These are phyloP conservation scores for Diorhabda sublineata DNA, from an alignment of 1,140 invertebrate genomes.

Conservation along the genomic window DNA sequence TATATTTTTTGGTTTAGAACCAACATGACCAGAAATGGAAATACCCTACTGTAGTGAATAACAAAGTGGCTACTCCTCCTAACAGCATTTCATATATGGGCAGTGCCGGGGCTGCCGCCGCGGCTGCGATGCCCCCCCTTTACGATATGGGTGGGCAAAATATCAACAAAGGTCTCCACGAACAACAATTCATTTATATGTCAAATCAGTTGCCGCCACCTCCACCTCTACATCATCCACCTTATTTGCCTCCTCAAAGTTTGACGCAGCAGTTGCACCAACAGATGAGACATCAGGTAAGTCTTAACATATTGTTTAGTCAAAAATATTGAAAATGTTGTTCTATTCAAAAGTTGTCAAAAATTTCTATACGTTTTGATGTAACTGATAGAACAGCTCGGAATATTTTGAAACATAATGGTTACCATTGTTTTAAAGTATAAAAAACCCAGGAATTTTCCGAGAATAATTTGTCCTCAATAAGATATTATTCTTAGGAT, in stretches of 20 bases:
- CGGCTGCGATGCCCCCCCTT: constrained; percentile 50
- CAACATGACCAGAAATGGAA: constrained; percentile 64
- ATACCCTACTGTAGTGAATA: constrained; percentile 43
- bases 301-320: constrained; percentile 7
- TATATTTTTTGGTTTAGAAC: constrained; percentile 54
- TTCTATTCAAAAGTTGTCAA: too few species aligned
- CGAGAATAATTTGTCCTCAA: too few species aligned
- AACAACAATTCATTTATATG: constrained; percentile 63
- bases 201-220: constrained; percentile 56
- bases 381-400: too few species aligned
- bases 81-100: constrained; percentile 55
- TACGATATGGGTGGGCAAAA: constrained; percentile 52
- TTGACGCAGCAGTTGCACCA: constrained; percentile 58
- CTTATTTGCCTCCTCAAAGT: constrained; percentile 47
- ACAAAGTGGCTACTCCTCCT: constrained; percentile 53
- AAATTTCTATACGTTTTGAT: too few species aligned
- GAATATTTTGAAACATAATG: too few species aligned
- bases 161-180: constrained; percentile 53
- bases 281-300: constrained; percentile 51
- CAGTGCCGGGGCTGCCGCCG: constrained; percentile 43
- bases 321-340: too few species aligned
- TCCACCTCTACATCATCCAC: constrained; percentile 47
- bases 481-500: too few species aligned
- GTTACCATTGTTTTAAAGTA: too few species aligned
- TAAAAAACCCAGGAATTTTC: too few species aligned